Percentiles rank a stretch among this genome's conserved stretches.
Conservation (phyloP, 1,140 invertebrate genomes). For the Prorops nasuta region DNA sequence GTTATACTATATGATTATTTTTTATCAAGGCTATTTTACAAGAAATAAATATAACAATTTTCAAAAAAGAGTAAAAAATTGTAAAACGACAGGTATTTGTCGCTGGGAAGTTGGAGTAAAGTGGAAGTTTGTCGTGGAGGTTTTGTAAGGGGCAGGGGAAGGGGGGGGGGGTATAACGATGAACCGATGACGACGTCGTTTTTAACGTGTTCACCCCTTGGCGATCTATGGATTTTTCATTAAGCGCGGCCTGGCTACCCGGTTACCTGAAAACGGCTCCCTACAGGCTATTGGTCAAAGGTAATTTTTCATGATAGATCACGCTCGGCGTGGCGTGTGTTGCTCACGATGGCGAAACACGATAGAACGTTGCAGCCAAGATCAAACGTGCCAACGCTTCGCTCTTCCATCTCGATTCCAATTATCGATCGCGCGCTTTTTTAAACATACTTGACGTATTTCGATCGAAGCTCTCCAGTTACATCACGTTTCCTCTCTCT, state of each 20-base stretch:
- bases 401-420: background rate
- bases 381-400: conserved; percentile 54
- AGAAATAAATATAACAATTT: no score
- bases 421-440: conserved; percentile 16
- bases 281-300: conserved; percentile 48
- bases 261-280: conserved; percentile 29
- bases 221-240: conserved; percentile 49
- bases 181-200: conserved; percentile 37
- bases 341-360: conserved; percentile 45
- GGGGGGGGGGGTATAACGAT: no score
- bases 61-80: no score
- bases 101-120: no score
- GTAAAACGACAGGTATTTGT: no score
- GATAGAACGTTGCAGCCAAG: conserved; percentile 44
- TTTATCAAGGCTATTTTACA: no score
- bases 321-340: conserved; percentile 46
- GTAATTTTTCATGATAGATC: conserved; percentile 58
- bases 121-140: no score
- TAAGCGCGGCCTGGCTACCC: conserved; percentile 39
- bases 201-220: conserved; percentile 46
- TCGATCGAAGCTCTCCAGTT: conserved; percentile 35
- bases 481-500: conserved; percentile 19
- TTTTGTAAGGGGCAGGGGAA: no score
- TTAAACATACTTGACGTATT: no score
- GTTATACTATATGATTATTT: no score